phyloP scores from a whole-genome alignment of 2,797 vertebrate species.

The Acanthurus tractus region DNA sequence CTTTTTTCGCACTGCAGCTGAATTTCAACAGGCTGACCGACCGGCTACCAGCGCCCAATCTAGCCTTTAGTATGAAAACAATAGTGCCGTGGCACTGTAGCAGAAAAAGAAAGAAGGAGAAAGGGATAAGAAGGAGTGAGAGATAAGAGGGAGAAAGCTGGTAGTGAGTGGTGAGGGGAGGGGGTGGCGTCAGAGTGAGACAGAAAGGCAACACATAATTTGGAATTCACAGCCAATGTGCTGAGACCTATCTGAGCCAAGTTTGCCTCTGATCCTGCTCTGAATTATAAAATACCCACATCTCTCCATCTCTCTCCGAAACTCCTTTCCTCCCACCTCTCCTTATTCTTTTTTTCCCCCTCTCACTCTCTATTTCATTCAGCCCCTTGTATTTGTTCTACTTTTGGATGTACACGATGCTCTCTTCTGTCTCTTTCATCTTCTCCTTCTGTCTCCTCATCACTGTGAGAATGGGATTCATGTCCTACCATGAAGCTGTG shows the following conservation, averaged over 20 bases:
- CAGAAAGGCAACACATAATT: slow-evolving; percentile 69
- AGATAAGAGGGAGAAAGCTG: slow-evolving; percentile 39
- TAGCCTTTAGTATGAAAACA: slow-evolving; percentile 59
- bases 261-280: slow-evolving; percentile 75
- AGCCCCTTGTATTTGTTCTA: slow-evolving; percentile 62
- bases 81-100: slow-evolving; percentile 49
- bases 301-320: slow-evolving; percentile 38
- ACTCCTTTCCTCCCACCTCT: slow-evolving; percentile 30
- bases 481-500: slow-evolving; percentile 70
- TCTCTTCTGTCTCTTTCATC: slow-evolving; percentile 66
- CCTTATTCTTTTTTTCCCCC: neutral
- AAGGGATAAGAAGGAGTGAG: slow-evolving; percentile 42
- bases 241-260: slow-evolving; percentile 72
- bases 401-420: slow-evolving; percentile 53
- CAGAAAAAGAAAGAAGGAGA: slow-evolving; percentile 24
- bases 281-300: slow-evolving; percentile 71
- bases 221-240: slow-evolving; percentile 74
- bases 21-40: slow-evolving; percentile 46
- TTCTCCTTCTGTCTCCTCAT: slow-evolving; percentile 67
- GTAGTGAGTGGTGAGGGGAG: slow-evolving; percentile 5
- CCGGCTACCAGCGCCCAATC: slow-evolving; percentile 42
- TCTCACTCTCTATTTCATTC: slow-evolving; percentile 22
- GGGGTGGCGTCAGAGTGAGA: slow-evolving; percentile 42
- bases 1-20: slow-evolving; percentile 36
- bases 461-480: slow-evolving; percentile 73